Percentiles rank a stretch among this genome's conserved stretches.
Evolutionary conservation across 2,888 invertebrate genomes (phyloP).

Genomic region (Pristionchus entomophagus): DNA sequence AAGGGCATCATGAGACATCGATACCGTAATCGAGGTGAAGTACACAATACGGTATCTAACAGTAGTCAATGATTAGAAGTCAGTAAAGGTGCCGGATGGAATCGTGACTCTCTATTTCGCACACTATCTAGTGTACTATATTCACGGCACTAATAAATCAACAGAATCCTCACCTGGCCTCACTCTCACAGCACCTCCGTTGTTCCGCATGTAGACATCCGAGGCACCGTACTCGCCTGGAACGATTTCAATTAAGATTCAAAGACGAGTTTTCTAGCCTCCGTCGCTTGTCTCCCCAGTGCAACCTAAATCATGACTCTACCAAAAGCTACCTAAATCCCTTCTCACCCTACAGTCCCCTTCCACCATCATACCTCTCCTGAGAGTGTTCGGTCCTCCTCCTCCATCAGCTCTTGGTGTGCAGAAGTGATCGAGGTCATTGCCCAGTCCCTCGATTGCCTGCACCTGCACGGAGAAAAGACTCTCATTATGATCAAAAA

Average conservation of each 20-base stretch:
- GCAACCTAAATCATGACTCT: too few species aligned
- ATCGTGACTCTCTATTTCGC: too few species aligned
- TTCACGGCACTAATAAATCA: not conserved
- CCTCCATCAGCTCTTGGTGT: not conserved
- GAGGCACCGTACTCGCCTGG: slow-evolving; percentile 17
- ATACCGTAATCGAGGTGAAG: too few species aligned
- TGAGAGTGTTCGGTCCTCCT: not conserved
- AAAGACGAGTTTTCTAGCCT: too few species aligned
- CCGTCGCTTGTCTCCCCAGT: too few species aligned
- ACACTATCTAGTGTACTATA: too few species aligned
- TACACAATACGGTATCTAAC: too few species aligned
- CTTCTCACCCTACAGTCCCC: not conserved
- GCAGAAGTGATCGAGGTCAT: slow-evolving; percentile 41
- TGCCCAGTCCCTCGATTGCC: slow-evolving; percentile 56
- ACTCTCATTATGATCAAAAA: too few species aligned
- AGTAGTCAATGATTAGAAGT: too few species aligned
- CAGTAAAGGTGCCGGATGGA: too few species aligned
- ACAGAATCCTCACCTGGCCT: slow-evolving; percentile 53
- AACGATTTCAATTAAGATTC: not conserved
- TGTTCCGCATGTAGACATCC: slow-evolving; percentile 26
- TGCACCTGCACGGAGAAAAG: too few species aligned
- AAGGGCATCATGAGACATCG: not conserved
- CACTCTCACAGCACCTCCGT: slow-evolving; percentile 52
- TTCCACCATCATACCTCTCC: slow-evolving; percentile 22
- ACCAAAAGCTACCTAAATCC: too few species aligned